Evolutionary conservation across 2,888 invertebrate species (phyloP).

Genomic region (Volucella bombylans): DNA sequence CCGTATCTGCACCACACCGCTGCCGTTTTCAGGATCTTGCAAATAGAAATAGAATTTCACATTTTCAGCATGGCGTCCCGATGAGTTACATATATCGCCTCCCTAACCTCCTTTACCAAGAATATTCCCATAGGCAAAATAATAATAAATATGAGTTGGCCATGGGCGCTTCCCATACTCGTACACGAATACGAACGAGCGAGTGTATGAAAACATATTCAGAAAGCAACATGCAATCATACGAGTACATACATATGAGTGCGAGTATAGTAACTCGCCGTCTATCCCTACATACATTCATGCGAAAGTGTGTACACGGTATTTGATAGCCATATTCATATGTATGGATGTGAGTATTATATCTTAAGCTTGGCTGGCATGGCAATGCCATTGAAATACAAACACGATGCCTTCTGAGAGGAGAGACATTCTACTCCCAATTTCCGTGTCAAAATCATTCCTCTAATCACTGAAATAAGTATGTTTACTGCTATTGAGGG

Average conservation of each 20-base stretch:
- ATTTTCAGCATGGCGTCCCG: constrained; percentile 60
- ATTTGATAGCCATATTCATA: no score
- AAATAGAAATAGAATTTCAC: constrained; percentile 65
- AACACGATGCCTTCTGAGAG: constrained; percentile 18
- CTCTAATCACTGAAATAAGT: constrained; percentile 68
- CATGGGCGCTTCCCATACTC: constrained; percentile 49
- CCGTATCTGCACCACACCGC: constrained; percentile 3
- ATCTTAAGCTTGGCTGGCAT: no score
- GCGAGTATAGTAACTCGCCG: no score
- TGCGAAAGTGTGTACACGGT: no score
- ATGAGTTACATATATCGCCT: constrained; percentile 51
- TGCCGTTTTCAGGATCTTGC: constrained; percentile 12
- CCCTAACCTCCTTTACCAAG: constrained; percentile 3
- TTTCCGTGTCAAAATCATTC: constrained; percentile 64
- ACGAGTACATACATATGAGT: background rate
- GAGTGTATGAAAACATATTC: background rate
- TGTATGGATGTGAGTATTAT: no score
- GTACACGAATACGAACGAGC: background rate
- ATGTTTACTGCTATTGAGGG: constrained; percentile 56
- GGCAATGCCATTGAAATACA: constrained; percentile 36
- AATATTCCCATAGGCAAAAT: constrained; percentile 62
- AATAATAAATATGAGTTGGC: constrained; percentile 62
- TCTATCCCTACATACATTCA: no score
- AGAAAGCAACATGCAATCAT: constrained; percentile 26
- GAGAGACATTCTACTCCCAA: constrained; percentile 48